Percentiles rank a stretch among this genome's conserved stretches.
These are phyloP conservation scores for Goniozus legneri DNA, from an alignment of 1,140 invertebrate species.

Conservation along the genomic window DNA sequence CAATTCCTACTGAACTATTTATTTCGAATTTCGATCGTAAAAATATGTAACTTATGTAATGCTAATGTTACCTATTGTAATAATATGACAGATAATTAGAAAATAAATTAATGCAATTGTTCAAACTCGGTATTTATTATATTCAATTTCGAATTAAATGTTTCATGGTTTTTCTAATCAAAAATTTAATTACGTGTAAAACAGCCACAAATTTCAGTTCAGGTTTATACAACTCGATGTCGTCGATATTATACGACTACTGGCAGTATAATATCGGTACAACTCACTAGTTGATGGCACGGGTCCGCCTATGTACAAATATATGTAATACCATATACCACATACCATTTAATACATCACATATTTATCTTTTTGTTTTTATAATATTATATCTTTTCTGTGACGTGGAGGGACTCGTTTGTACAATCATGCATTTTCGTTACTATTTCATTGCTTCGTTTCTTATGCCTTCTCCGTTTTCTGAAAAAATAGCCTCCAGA, in stretches of 20 bases:
- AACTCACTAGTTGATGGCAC: slow-evolving; percentile 53
- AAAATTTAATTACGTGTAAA: neutral
- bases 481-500: slow-evolving; percentile 43
- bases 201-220: neutral
- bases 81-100: neutral
- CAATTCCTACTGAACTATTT: slow-evolving; percentile 13
- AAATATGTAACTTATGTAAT: neutral
- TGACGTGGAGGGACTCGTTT: slow-evolving; percentile 56
- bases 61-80: neutral
- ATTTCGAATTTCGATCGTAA: neutral
- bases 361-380: slow-evolving; percentile 47
- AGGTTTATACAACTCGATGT: slow-evolving; percentile 21
- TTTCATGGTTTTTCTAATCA: neutral
- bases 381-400: slow-evolving; percentile 39
- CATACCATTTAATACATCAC: slow-evolving; percentile 55
- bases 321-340: slow-evolving; percentile 54
- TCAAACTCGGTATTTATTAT: no score
- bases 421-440: slow-evolving; percentile 53
- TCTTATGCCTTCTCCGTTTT: slow-evolving; percentile 35
- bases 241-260: slow-evolving; percentile 18
- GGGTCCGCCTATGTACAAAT: slow-evolving; percentile 54
- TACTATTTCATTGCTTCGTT: slow-evolving; percentile 53
- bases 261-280: slow-evolving; percentile 48
- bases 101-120: neutral
- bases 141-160: no score